Evolutionary conservation across 92 coral and sea anemone species (phyloP).

Genomic region (Pocillopora meandrina): DNA sequence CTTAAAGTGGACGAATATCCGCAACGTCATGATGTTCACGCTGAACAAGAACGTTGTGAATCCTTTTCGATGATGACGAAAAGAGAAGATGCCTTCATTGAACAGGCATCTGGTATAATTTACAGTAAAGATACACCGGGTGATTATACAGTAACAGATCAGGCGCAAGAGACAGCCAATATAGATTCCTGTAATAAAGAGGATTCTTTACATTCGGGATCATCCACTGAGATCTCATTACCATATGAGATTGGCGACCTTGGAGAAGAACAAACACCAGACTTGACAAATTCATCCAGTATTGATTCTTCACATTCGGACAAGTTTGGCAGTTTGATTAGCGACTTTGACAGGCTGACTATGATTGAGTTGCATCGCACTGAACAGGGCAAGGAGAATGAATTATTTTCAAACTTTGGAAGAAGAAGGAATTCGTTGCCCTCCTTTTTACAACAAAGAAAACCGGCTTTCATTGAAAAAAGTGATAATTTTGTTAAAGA

Average conservation of each 20-base stretch:
- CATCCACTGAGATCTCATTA: slow-evolving; percentile 6
- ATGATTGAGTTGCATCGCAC: background rate
- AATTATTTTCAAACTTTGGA: background rate
- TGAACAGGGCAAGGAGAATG: background rate
- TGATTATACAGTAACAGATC: background rate
- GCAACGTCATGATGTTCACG: background rate
- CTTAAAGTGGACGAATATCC: background rate
- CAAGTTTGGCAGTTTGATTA: background rate
- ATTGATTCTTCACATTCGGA: background rate
- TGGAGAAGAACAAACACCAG: background rate
- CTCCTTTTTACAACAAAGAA: background rate
- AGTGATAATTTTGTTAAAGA: background rate
- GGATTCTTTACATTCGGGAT: background rate
- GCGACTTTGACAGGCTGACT: slow-evolving; percentile 7
- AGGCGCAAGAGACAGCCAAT: background rate
- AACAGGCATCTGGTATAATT: background rate
- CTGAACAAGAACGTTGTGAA: slow-evolving; percentile 1
- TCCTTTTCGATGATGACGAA: background rate
- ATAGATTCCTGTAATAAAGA: background rate
- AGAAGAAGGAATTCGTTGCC: slow-evolving; percentile 10
- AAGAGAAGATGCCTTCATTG: background rate
- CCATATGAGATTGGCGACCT: background rate
- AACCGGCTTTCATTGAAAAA: background rate
- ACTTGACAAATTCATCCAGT: background rate
- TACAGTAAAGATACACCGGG: background rate